Percentiles rank a stretch among this genome's conserved stretches.
These are phyloP conservation scores for Syngnathus rostellatus DNA, from an alignment of 2,797 vertebrate species.

Conservation along the genomic window DNA sequence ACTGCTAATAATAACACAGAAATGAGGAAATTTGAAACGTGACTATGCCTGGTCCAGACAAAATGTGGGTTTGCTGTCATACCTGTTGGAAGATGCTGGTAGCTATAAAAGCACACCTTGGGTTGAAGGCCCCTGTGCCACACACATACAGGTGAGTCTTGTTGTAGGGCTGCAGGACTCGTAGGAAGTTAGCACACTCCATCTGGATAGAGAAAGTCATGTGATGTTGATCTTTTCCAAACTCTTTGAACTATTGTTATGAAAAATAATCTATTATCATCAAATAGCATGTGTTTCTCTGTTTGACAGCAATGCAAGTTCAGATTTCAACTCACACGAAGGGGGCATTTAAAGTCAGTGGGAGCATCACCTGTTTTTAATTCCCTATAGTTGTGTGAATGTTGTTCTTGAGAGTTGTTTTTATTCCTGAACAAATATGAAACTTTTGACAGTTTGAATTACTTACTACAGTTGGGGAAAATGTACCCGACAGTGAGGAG, in stretches of 20 bases:
- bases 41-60: too few relatives aligned
- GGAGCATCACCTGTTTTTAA: neutral
- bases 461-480: neutral
- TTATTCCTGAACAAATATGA: neutral
- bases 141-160: constrained; percentile 76
- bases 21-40: neutral
- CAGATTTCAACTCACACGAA: neutral
- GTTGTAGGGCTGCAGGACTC: constrained; percentile 72
- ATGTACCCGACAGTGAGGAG: neutral
- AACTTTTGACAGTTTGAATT: neutral
- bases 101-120: constrained; percentile 70
- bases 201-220: constrained; percentile 27
- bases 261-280: neutral
- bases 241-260: neutral
- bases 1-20: neutral
- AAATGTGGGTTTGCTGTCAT: constrained; percentile 12
- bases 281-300: neutral
- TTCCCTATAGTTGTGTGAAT: neutral
- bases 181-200: constrained; percentile 75
- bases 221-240: neutral
- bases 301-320: neutral
- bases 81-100: constrained; percentile 66
- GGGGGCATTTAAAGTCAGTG: neutral
- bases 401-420: neutral
- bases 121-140: constrained; percentile 77